Conservation (phyloP, 2,797 vertebrate species). For the Fringilla coelebs region DNA sequence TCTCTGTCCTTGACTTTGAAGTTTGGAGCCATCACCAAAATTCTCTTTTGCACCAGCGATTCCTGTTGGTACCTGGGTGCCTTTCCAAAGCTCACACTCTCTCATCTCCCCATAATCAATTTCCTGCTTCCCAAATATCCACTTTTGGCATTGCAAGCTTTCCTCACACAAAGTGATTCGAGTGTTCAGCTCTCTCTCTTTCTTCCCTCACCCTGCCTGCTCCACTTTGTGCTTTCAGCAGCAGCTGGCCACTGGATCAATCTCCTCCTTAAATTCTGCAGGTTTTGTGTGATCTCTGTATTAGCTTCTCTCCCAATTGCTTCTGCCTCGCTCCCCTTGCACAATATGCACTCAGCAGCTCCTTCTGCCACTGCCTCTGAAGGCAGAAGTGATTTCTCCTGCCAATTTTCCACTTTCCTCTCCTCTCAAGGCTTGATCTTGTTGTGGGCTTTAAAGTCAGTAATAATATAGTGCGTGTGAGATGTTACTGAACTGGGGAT, state of each 20-base stretch:
- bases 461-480: neutral
- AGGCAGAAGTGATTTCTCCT: conserved; percentile 62
- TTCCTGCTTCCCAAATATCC: conserved; percentile 21
- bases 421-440: conserved; percentile 44
- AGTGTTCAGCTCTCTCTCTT: neutral
- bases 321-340: neutral
- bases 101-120: neutral
- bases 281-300: conserved; percentile 50
- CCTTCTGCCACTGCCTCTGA: conserved; percentile 43
- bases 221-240: conserved; percentile 38
- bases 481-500: neutral
- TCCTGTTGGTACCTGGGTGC: neutral
- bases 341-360: conserved; percentile 45
- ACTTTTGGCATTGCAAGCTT: neutral
- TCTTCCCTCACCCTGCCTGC: conserved; percentile 34
- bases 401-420: conserved; percentile 54
- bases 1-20: neutral
- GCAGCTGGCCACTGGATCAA: neutral
- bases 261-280: conserved; percentile 45
- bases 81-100: neutral
- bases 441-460: conserved; percentile 39
- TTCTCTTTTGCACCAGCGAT: neutral
- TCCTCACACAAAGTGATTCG: neutral
- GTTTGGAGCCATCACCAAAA: neutral
- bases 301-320: conserved; percentile 59